Evolutionary conservation across 2,888 invertebrate species (phyloP), one percentile per base, ranked within the genome.

Genomic region (Sesia bembeciformis): DNA sequence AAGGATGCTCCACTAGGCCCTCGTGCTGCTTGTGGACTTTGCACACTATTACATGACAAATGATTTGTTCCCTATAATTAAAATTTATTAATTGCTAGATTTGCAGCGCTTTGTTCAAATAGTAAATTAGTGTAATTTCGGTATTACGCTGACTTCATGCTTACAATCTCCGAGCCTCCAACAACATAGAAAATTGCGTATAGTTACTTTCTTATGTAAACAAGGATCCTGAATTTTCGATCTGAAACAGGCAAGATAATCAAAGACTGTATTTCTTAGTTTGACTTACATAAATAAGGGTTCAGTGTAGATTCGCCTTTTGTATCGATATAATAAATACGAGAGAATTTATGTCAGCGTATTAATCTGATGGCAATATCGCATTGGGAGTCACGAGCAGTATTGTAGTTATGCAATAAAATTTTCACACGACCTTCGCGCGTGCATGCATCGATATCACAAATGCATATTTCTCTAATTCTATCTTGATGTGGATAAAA

Each of bases 301-400:
- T 56, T 59, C 60, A 56, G 60, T 58, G 63, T 64, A 46, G 68
- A 65, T 64, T 63, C 62, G 59, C 70, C 57, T 7, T 58, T 56
- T 56, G 55, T 74, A 81, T 79, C 82, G 79, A 80, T 78, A 74
- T 75, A 82, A 84, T 84, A 84, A 85, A 85, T 83, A 84, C 75
- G 68, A 71, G 73, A 60, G 77, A 74, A 86, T 86, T 86, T 85
- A 86, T 86, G 84, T 84, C 77, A 77, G 76, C 63, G 72, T 73
- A 76, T 76, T 84, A 85, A 87, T 87, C 87, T 74, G 72, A 70
- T 76, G 74, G 77, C 74, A 72, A 74, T 72, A 86, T 87, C 86
- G 74, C 69, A 67, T 71, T 70, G 68, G 65, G 64, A 81, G 84
- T 86, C 87, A 86, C 87, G 86, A 85, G 72, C 70, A 63, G 78